Evolutionary conservation across 2,113 vertebrate genomes (phyloP), one percentile per base, ranked within the genome.

Genomic region (Poeciliopsis prolifica): DNA sequence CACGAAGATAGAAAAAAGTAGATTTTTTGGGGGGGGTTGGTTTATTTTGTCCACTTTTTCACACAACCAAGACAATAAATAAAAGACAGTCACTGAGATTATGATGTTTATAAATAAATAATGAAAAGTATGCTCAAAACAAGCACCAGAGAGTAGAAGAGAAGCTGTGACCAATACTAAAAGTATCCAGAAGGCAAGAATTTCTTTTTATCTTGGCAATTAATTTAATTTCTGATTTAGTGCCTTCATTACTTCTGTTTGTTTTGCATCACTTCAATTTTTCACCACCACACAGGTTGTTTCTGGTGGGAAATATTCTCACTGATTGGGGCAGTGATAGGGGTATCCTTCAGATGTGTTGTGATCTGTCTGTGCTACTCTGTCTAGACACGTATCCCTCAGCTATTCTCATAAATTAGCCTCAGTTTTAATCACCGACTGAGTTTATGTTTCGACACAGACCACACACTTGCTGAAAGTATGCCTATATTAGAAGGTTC

Each of bases 381-480:
- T 80, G 84, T 82, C 81, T 75, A n/a, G 51, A 68, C 82, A 80
- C 0, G 65, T 60, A 42, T 2, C 22, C n/a, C 44, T 75, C 58
- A 65, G 33, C 17, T 68, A 3, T 9, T 42, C 62, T 85, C 73
- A 68, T 73, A 48, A 84, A 77, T 81, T 61, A 65, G 33, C 70
- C 66, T 30, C 40, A 54, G 48, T 58, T 69, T 65, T 83, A 83
- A 86, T 83, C 75, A 69, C 40, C 35, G 51, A 71, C 78, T 60
- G 73, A 63, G 66, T 58, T 40, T 75, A 51, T 54, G 54, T 82
- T 74, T 80, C 71, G 61, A 80, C 84, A 77, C 22, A 69, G 78
- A 79, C 82, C 85, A 84, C 85, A 80, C 69, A 48, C 29, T 9
- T 11, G 1, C 64, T 42, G 13, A 51, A 68, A 8, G 12, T 44